Conservation (phyloP, 2,888 invertebrate genomes). For the Mycogona germanica region DNA sequence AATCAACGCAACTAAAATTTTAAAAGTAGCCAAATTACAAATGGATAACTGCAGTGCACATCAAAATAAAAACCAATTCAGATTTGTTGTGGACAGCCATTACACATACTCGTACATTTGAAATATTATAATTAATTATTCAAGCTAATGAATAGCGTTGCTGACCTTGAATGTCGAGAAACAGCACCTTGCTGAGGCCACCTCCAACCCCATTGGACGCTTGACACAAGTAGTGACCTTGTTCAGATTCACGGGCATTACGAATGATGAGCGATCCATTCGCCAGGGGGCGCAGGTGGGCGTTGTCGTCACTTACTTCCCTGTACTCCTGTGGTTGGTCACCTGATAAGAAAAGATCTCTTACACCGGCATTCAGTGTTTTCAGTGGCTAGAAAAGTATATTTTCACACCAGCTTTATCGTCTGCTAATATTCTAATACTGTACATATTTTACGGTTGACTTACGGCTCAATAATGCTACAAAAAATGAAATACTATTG, state of each 20-base stretch:
- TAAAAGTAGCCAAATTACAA: no score
- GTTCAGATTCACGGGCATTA: conserved; percentile 14
- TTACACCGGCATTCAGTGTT: background rate
- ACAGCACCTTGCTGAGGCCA: conserved; percentile 19
- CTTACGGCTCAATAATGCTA: background rate
- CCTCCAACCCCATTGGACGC: conserved; percentile 18
- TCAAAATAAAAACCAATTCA: no score
- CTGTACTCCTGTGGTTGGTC: conserved; percentile 12
- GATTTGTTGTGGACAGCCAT: no score
- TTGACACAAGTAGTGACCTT: conserved; percentile 19
- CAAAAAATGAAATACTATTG: background rate
- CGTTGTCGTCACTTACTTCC: conserved; percentile 6
- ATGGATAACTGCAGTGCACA: no score
- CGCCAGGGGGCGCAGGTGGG: background rate
- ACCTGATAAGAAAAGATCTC: background rate
- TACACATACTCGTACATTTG: no score
- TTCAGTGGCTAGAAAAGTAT: background rate
- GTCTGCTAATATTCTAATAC: background rate
- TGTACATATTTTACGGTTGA: background rate
- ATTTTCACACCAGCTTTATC: background rate
- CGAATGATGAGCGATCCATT: conserved; percentile 17
- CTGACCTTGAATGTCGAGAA: conserved; percentile 19
- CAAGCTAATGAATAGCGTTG: no score
- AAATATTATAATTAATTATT: background rate
- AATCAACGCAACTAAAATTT: no score